These are phyloP conservation scores for Entomobrya proxima DNA, from an alignment of 2,888 invertebrate species.

Conservation along the genomic window DNA sequence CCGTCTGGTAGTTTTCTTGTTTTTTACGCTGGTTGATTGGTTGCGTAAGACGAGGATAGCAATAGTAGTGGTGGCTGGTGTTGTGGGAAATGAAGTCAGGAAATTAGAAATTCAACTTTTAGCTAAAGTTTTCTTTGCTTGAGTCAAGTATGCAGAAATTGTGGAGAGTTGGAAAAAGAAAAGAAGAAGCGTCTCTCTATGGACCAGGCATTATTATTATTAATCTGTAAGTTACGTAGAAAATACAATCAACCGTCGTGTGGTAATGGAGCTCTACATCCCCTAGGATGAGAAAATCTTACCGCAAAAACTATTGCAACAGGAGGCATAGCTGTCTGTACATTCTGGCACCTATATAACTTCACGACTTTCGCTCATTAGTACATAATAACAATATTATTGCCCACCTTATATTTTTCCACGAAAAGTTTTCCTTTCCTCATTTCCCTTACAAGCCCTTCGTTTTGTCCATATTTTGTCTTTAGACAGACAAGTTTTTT, in stretches of 20 bases:
- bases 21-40: not conserved
- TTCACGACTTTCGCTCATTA: no score
- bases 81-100: constrained; percentile 6
- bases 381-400: not conserved
- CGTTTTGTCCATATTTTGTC: not conserved
- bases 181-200: constrained; percentile 26
- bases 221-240: constrained; percentile 45
- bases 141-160: constrained; percentile 20
- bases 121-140: constrained; percentile 16
- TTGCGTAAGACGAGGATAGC: not conserved
- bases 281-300: not conserved
- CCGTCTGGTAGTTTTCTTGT: not conserved
- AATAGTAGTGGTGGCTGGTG: constrained; percentile 2
- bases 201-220: constrained; percentile 51
- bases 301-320: constrained; percentile 23
- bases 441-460: not conserved
- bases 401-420: not conserved
- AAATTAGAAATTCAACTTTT: constrained; percentile 65
- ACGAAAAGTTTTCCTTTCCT: constrained; percentile 10
- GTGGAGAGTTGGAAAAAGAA: not conserved
- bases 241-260: constrained; percentile 44
- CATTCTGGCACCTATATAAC: not conserved
- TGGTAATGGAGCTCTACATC: not conserved
- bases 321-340: not conserved
- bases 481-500: constrained; percentile 20